Base-by-base conservation (phyloP, 2,113 vertebrate species). In the Corvus cornix region DNA sequence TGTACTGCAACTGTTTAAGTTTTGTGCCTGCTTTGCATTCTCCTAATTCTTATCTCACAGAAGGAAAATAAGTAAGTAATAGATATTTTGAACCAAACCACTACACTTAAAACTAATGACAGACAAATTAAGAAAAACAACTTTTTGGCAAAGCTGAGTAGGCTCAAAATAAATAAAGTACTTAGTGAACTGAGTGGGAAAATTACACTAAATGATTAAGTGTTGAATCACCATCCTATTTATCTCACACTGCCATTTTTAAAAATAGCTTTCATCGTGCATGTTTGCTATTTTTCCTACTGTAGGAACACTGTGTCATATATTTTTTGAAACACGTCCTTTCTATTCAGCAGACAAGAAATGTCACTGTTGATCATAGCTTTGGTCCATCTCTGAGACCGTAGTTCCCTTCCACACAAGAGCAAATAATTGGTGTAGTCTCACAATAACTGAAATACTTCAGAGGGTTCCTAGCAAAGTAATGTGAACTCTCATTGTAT, bases 171-270 rank as follows among this genome's bases (percentile, higher is more conserved):
- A 93, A 87, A 93, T 85, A 89, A 91, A 87, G 14, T 78, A 59
- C 52, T 89, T 55, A 51, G 33, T 56, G 60, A 93, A 85, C 33
- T 81, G 59, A 92, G 87, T 53, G 46, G 43, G 68, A 81, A 92
- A 95, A 95, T 89, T 74, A 73, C 55, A 74, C 68, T 70, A 92
- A 84, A 70, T 92, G 14, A 95, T 88, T 90, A 90, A 80, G 39
- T 87, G 64, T 89, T 77, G 68, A 93, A 89, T 86, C 76, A 87
- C 39, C 41, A 64, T 75, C 30, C 39, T 59, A 89, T 93, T 94
- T 90, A 84, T 51, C 73, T 81, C 73, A 93, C 23, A 43, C 14
- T 90, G 39, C 1, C 56, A 56, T 84, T 87, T 93, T 92, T 87
- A n/a, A 84, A 95, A 95, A 78, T 52, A 95, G 10, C 35, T 84